These are phyloP conservation scores for Panulirus ornatus DNA, from an alignment of 1,140 invertebrate species.

Conservation along the genomic window DNA sequence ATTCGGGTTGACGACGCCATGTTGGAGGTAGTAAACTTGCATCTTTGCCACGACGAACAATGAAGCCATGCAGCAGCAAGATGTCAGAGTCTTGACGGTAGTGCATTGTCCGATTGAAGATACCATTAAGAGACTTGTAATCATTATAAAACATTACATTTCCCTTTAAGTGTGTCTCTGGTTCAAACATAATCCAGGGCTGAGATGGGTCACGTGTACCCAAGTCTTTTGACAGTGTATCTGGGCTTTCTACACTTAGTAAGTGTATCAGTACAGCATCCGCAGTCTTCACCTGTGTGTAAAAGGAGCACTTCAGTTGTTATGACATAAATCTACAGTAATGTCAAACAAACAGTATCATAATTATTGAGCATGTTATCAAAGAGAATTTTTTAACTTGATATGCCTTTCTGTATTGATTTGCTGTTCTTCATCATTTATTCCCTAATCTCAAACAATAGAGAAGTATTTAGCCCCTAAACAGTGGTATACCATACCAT, in stretches of 20 bases:
- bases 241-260: slow-evolving; percentile 3
- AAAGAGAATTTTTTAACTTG: too few relatives aligned
- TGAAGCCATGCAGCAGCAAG: slow-evolving; percentile 78
- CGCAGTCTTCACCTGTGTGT: background rate
- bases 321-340: too few relatives aligned
- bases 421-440: too few relatives aligned
- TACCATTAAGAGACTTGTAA: slow-evolving; percentile 34
- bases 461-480: too few relatives aligned
- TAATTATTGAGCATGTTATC: too few relatives aligned
- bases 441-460: too few relatives aligned
- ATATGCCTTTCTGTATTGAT: too few relatives aligned
- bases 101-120: slow-evolving; percentile 83
- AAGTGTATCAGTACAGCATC: slow-evolving; percentile 49
- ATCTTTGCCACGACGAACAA: slow-evolving; percentile 32
- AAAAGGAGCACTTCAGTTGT: background rate
- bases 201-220: slow-evolving; percentile 34
- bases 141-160: slow-evolving; percentile 49
- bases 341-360: too few relatives aligned
- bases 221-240: background rate
- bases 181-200: slow-evolving; percentile 45
- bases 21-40: slow-evolving; percentile 33
- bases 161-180: slow-evolving; percentile 20
- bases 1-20: slow-evolving; percentile 30
- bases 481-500: too few relatives aligned
- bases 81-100: slow-evolving; percentile 82